These are phyloP conservation scores for Aelia acuminata DNA, from an alignment of 2,888 invertebrate genomes.

Conservation along the genomic window DNA sequence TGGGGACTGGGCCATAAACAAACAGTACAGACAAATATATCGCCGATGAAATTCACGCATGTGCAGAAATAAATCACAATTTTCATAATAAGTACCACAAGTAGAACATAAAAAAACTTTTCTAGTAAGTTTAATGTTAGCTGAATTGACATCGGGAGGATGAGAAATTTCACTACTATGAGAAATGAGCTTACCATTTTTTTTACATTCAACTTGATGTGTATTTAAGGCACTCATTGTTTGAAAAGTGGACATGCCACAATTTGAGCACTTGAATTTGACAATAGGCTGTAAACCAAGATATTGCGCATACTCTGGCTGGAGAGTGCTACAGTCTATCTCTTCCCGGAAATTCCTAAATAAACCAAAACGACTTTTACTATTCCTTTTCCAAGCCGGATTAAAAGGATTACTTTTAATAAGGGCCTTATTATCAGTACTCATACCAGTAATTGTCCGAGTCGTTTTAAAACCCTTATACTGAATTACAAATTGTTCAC, in stretches of 20 bases:
- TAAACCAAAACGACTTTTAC: slow-evolving; percentile 31
- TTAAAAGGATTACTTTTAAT: slow-evolving; percentile 63
- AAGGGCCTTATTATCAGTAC: slow-evolving; percentile 30
- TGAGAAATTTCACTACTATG: slow-evolving; percentile 69
- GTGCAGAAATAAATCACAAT: slow-evolving; percentile 88
- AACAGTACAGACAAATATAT: slow-evolving; percentile 86
- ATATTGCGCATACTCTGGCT: slow-evolving; percentile 79
- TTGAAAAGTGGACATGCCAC: slow-evolving; percentile 78
- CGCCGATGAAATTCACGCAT: slow-evolving; percentile 87
- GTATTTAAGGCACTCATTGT: slow-evolving; percentile 78
- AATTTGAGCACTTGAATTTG: slow-evolving; percentile 82
- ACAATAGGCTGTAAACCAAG: slow-evolving; percentile 80
- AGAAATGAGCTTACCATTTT: slow-evolving; percentile 70
- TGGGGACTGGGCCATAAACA: slow-evolving; percentile 85
- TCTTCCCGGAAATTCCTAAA: slow-evolving; percentile 20
- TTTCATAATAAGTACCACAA: slow-evolving; percentile 87
- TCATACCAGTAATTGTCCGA: not conserved
- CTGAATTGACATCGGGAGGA: slow-evolving; percentile 66
- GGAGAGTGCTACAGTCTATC: slow-evolving; percentile 49
- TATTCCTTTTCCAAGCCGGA: slow-evolving; percentile 61
- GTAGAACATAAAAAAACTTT: slow-evolving; percentile 87
- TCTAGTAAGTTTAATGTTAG: slow-evolving; percentile 78
- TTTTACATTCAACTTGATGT: slow-evolving; percentile 77
- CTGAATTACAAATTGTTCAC: slow-evolving; percentile 61
- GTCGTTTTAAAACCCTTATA: slow-evolving; percentile 65